Evolutionary conservation across 2,888 invertebrate species (phyloP), one percentile per base, ranked within the genome.

Genomic region (Agrochola lychnidis): DNA sequence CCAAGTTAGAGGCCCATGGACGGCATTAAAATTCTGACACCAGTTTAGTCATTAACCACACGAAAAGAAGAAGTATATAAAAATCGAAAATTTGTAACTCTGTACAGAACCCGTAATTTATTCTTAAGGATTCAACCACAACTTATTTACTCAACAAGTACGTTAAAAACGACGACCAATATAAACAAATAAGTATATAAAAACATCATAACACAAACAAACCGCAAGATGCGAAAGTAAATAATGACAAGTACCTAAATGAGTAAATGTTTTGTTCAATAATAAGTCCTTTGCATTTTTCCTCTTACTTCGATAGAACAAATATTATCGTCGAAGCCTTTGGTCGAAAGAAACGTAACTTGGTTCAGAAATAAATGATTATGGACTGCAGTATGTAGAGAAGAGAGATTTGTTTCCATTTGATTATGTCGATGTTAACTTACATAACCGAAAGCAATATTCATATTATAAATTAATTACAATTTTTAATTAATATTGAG

Each of bases 211-310:
- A n/a, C 2, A 68, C 19, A 78, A 71, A 78, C 53, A 68, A 68
- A 68, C 68, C 68, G n/a, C 45, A 36, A 63, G 57, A 66, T 66
- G 63, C 63, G 19, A 45, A 63, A 19, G n/a, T 71, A 76, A 67
- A 70, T 76, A 67, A 70, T 56, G 40, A 51, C 4, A 56, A 56
- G 16, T 66, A 45, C 14, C 45, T 45, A 67, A 77, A 71, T 6
- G 48, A 51, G 53, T 62, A 63, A 78, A 79, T 72, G 68, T 78
- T 78, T 59, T 56, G 30, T 51, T 56, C 22, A 48, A 42, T 71
- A 68, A 68, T 45, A 48, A 7, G 62, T 51, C 53, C 67, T 71
- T 68, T 63, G 16, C 42, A 53, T 78, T 78, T 68, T 78, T 62
- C 36, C 36, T 71, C 16, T 7, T 30, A 30, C 48, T 61, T 66